Conservation (phyloP, 2,113 vertebrate genomes). For the Balaeniceps rex region DNA sequence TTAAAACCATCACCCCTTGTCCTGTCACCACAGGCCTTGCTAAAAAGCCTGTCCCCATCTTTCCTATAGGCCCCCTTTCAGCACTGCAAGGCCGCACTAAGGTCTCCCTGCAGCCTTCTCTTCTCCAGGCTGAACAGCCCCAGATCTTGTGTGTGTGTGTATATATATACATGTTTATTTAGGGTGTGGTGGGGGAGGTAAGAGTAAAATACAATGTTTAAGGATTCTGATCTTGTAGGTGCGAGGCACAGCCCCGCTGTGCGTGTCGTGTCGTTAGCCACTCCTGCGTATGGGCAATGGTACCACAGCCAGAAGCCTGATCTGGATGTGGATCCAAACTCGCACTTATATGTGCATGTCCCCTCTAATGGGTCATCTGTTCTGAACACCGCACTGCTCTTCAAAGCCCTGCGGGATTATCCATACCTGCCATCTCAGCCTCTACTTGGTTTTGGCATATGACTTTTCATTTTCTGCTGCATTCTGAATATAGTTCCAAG, state of each 20-base stretch:
- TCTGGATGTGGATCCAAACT: not conserved
- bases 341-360: accelerated
- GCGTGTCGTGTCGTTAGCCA: accelerated
- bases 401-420: not conserved
- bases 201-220: not conserved
- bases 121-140: no score
- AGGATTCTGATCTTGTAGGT: not conserved
- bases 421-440: not conserved
- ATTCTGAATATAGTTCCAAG: not conserved
- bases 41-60: no score
- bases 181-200: no score
- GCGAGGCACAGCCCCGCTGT: not conserved
- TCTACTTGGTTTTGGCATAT: not conserved
- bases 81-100: no score
- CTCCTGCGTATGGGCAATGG: not conserved
- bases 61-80: no score
- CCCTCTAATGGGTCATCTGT: not conserved
- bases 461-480: not conserved
- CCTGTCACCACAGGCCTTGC: no score
- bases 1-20: no score
- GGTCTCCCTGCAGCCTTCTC: no score
- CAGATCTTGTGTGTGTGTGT: not conserved
- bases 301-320: not conserved
- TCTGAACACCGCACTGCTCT: not conserved
- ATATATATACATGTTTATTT: accelerated